Conservation (phyloP, 2,797 vertebrate genomes). For the Eidolon dupreanum region DNA sequence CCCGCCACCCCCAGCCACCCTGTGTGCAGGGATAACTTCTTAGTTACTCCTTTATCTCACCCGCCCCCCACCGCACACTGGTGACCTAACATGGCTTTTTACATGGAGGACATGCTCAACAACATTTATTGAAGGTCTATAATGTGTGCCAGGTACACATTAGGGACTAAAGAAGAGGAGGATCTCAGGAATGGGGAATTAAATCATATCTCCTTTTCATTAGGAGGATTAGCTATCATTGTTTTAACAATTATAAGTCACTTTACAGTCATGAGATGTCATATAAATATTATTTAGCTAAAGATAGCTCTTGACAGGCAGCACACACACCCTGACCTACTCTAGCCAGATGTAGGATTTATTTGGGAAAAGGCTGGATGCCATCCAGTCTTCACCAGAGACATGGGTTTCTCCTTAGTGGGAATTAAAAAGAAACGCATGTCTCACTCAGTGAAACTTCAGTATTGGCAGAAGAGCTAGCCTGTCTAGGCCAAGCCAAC, state of each 20-base stretch:
- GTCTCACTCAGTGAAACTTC: neutral
- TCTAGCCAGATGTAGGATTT: neutral
- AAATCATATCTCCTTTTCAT: neutral
- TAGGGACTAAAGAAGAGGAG: neutral
- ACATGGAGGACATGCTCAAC: neutral
- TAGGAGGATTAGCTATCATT: neutral
- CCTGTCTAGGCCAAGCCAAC: neutral
- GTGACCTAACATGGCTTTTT: neutral
- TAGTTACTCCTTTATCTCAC: neutral
- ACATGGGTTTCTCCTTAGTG: neutral
- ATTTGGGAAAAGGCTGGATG: constrained; percentile 11
- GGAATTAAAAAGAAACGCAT: neutral
- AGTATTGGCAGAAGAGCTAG: neutral
- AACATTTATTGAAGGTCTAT: neutral
- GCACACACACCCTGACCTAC: neutral
- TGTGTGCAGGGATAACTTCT: neutral
- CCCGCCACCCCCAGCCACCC: neutral
- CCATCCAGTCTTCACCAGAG: neutral
- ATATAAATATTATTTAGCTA: neutral
- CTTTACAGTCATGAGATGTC: neutral
- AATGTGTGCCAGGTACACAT: neutral
- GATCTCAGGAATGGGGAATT: neutral
- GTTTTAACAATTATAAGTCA: neutral
- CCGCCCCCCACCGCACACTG: too few relatives aligned
- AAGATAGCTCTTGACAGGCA: neutral